Evolutionary conservation across 1,140 invertebrate genomes (phyloP), one percentile per base, ranked within the genome.

Genomic region (Homalodisca vitripennis): DNA sequence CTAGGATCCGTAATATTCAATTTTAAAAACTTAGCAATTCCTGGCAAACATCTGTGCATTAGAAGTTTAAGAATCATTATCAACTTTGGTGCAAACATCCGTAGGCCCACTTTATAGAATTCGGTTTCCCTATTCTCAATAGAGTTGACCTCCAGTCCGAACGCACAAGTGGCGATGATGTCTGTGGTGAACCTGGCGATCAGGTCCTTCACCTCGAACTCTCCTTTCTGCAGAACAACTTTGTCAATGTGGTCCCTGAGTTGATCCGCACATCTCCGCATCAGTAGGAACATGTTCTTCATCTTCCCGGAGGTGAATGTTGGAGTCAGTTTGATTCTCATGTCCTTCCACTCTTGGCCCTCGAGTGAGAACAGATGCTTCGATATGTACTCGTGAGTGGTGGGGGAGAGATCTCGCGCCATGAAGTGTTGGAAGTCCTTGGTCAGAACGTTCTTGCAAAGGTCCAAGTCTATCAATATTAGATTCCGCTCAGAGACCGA

Each of bases 261-360:
- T 26, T 71, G 27, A 30, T 60, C 27, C 14, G 24, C 78, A 69
- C 82, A 80, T 3, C 79, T 73, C 2, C 81, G 78, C 48, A 85
- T 81, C n/a, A 80, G 79, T 62, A 79, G 76, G 72, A 83, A 85
- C 83, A 85, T 85, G 17, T 75, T 81, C 72, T 84, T 86, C 73
- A 89, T 81, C 76, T 88, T 88, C 3, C 82, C 82, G 0, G 83
- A 83, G 30, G 83, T 88, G 72, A 89, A 89, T 0, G 84, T 84
- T 6, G 85, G 85, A 41, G 84, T 85, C 30, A 88, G 79, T 68
- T 87, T 83, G 12, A 81, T 79, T 51, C 87, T 78, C 26, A 88
- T 78, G 51, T 82, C 76, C 60, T 82, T 83, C 87, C 87, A 89
- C 26, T 80, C 77, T 13, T 82, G 79, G 13, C 82, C 84, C 71